Conservation (phyloP, 2,113 vertebrate species). For the Sus scrofa region T2T-Sscrofa CM000826.6:155562001-155562500, state of each 20-base stretch:
- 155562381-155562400: rapidly evolving
- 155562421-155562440: no score
- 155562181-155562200: not conserved
- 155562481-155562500: rapidly evolving
- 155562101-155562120: not conserved
- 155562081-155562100: no score
- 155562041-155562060: not conserved
- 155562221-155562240: not conserved
- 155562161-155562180: not conserved
- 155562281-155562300: no score
- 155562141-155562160: no score
- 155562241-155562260: not conserved
- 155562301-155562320: not conserved
- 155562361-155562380: not conserved
- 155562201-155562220: not conserved
- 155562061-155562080: rapidly evolving
- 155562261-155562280: no score
- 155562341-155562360: no score
- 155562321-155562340: rapidly evolving
- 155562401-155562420: not conserved
- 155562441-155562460: no score
- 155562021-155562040: rapidly evolving
- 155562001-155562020: no score
- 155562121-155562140: no score
- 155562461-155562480: rapidly evolving